Evolutionary conservation across 2,113 vertebrate genomes (phyloP).

Genomic region (Bagarius yarrelli): DNA sequence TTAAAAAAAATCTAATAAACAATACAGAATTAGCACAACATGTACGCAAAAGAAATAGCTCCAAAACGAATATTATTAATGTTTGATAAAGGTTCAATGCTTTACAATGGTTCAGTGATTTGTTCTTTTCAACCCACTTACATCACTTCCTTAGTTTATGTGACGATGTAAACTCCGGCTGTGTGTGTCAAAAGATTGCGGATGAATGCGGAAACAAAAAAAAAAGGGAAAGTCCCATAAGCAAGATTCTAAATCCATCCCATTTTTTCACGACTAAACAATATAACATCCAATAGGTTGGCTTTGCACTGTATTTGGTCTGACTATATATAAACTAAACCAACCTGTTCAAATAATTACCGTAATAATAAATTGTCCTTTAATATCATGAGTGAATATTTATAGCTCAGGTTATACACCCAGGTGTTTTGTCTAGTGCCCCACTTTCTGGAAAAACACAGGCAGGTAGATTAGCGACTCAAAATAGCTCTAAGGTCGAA

Average conservation of each 20-base stretch:
- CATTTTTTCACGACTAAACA: not conserved
- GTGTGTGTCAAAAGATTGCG: not conserved
- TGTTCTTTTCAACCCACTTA: too few species aligned
- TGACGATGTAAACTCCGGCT: not conserved
- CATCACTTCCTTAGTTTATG: not conserved
- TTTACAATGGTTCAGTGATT: too few species aligned
- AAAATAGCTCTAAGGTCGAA: not conserved
- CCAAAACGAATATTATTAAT: too few species aligned
- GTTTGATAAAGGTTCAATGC: too few species aligned
- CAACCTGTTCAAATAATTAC: not conserved
- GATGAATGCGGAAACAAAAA: not conserved
- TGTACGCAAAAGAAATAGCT: too few species aligned
- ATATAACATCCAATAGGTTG: not conserved
- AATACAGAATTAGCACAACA: too few species aligned
- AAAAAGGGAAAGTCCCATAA: slow-evolving; percentile 30
- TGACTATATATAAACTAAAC: not conserved
- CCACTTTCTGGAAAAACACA: too few species aligned
- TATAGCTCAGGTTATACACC: not conserved
- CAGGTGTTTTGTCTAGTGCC: too few species aligned
- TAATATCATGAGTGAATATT: not conserved
- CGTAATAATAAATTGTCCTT: not conserved
- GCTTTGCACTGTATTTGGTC: not conserved
- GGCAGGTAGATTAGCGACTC: too few species aligned
- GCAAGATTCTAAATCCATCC: not conserved
- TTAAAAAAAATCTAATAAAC: too few species aligned